A percentile compares a stretch with the other conserved stretches of the same genome.
Conservation (phyloP, 1,140 invertebrate species). For the Brachionus paranguensis region DNA sequence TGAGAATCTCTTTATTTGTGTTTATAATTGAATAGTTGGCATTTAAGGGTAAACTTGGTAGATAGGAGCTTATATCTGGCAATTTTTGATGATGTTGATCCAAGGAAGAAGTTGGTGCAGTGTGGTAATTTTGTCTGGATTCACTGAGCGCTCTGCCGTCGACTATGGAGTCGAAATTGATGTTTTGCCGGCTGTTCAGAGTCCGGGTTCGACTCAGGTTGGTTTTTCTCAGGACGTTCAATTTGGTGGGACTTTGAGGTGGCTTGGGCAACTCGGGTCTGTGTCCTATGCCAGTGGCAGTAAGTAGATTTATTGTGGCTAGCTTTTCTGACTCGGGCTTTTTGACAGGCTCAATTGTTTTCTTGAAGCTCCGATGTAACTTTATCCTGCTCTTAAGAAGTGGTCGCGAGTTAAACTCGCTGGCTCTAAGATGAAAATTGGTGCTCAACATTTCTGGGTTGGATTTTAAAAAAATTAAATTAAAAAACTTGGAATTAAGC, state of each 20-base stretch:
- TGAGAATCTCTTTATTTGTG: neutral
- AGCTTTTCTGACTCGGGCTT: neutral
- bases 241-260: neutral
- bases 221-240: neutral
- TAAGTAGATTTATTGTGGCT: neutral
- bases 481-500: neutral
- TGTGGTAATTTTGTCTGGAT: neutral
- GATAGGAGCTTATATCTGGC: neutral
- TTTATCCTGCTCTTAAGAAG: neutral
- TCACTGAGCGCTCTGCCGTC: neutral
- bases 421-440: neutral
- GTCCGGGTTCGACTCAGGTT: neutral
- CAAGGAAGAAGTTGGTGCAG: neutral
- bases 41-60: neutral
- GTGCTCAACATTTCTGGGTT: neutral
- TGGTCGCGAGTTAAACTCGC: neutral
- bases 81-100: no score
- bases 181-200: neutral
- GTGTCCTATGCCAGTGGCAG: neutral
- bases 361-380: neutral
- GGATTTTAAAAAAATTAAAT: conserved; percentile 19
- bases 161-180: neutral
- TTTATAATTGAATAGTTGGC: neutral
- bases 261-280: neutral
- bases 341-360: neutral